A percentile compares a stretch with the other conserved stretches of the same genome.
Evolutionary conservation across 2,888 invertebrate genomes (phyloP).

Genomic region (Brachypalpus laphriformis): DNA sequence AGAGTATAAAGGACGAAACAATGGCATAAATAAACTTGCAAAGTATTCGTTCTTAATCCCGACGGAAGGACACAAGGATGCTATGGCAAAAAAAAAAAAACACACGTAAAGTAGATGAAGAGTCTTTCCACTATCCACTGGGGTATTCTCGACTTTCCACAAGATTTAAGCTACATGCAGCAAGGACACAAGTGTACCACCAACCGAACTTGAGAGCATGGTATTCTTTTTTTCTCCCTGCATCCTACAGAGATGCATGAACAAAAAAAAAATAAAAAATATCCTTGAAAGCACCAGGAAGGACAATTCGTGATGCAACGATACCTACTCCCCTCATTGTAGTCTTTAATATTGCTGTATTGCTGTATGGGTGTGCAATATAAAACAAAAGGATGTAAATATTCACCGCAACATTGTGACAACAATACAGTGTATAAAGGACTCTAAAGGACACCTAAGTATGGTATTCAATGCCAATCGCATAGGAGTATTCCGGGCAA

Average conservation of each 20-base stretch:
- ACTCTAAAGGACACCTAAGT: slow-evolving; percentile 49
- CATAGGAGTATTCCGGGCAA: slow-evolving; percentile 1
- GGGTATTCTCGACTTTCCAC: slow-evolving; percentile 65
- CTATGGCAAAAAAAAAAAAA: slow-evolving; percentile 14
- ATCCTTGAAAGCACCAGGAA: slow-evolving; percentile 33
- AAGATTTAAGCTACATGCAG: slow-evolving; percentile 63
- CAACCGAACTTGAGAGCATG: neutral
- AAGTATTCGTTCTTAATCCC: slow-evolving; percentile 69
- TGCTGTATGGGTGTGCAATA: neutral
- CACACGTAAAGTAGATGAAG: slow-evolving; percentile 31
- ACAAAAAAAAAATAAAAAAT: slow-evolving; percentile 14
- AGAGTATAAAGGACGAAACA: slow-evolving; percentile 58
- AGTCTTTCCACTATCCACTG: slow-evolving; percentile 49
- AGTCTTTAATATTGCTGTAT: slow-evolving; percentile 22
- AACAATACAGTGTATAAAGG: slow-evolving; percentile 57
- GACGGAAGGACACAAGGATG: slow-evolving; percentile 66
- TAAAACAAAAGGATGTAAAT: slow-evolving; percentile 65
- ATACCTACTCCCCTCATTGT: slow-evolving; percentile 4
- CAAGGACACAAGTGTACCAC: slow-evolving; percentile 42
- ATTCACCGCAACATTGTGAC: slow-evolving; percentile 72
- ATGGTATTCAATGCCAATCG: slow-evolving; percentile 55
- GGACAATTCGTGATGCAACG: slow-evolving; percentile 51
- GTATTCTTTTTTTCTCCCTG: slow-evolving; percentile 35
- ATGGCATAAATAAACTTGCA: slow-evolving; percentile 65
- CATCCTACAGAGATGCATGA: neutral